These are phyloP conservation scores for Diorhabda carinulata DNA, from an alignment of 1,140 invertebrate genomes.

Conservation along the genomic window DNA sequence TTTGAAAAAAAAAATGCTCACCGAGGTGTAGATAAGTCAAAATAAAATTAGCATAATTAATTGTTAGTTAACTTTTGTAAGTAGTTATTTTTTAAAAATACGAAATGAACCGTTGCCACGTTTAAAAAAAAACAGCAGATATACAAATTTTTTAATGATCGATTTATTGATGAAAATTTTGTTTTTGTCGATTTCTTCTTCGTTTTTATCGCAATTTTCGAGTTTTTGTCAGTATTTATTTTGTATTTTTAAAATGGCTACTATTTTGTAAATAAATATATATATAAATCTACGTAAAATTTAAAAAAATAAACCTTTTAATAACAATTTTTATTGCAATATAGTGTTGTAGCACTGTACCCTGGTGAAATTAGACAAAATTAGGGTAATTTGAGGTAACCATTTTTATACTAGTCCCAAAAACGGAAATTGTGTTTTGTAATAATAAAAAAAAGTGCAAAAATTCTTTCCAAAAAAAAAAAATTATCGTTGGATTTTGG, in stretches of 20 bases:
- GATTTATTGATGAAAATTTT: no score
- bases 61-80: constrained; percentile 8
- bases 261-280: constrained; percentile 22
- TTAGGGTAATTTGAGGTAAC: constrained; percentile 25
- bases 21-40: constrained; percentile 39
- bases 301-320: constrained; percentile 13
- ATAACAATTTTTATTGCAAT: constrained; percentile 21
- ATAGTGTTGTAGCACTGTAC: constrained; percentile 19
- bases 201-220: no score
- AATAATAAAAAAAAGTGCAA: constrained; percentile 16
- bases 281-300: background rate
- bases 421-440: constrained; percentile 17
- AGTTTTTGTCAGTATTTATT: no score
- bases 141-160: no score
- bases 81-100: constrained; percentile 5
- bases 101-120: background rate
- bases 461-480: constrained; percentile 3
- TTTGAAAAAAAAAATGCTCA: constrained; percentile 40
- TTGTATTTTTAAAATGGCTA: constrained; percentile 1
- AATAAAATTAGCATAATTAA: constrained; percentile 33
- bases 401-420: constrained; percentile 28
- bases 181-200: no score
- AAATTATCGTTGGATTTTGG: background rate
- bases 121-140: no score
- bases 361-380: constrained; percentile 13